These are phyloP conservation scores for Gasterosteus aculeatus DNA, from an alignment of 2,113 vertebrate species.

Conservation along the genomic window DNA sequence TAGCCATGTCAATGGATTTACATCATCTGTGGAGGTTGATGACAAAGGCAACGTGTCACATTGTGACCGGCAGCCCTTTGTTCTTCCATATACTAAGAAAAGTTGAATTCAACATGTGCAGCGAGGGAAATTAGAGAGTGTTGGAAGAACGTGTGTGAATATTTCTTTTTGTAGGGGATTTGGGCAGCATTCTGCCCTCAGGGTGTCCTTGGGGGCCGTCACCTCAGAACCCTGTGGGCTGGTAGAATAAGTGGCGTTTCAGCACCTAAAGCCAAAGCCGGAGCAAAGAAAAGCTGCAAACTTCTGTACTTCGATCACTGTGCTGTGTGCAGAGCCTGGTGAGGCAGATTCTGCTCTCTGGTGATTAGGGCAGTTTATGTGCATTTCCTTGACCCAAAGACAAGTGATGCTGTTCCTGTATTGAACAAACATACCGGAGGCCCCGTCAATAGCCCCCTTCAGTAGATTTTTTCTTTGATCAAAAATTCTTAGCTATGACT, in stretches of 20 bases:
- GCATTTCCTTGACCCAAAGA: conserved; percentile 25
- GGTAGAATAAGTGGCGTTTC: conserved; percentile 74
- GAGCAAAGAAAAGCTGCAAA: conserved; percentile 69
- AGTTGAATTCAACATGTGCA: conserved; percentile 16
- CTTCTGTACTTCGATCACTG: conserved; percentile 42
- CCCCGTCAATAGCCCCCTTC: not conserved
- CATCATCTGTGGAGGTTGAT: conserved; percentile 13
- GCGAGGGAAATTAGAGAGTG: conserved; percentile 15
- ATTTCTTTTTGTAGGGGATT: conserved; percentile 19
- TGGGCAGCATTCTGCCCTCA: conserved; percentile 38
- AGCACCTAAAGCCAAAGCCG: conserved; percentile 63
- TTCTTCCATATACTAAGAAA: conserved; percentile 5
- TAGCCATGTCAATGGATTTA: not conserved
- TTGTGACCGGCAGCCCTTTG: conserved; percentile 8
- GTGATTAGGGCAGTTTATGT: conserved; percentile 12
- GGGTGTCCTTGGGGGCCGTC: conserved; percentile 37
- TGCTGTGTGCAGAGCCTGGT: conserved; percentile 58
- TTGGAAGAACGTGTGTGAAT: conserved; percentile 9
- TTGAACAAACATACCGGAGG: not conserved
- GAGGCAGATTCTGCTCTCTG: conserved; percentile 43
- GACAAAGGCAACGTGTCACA: not conserved
- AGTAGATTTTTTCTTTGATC: conserved; percentile 27
- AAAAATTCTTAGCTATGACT: conserved; percentile 39
- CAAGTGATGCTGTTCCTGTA: conserved; percentile 20
- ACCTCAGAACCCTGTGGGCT: conserved; percentile 61